These are phyloP conservation scores for Heterodera carotae DNA, from an alignment of 1,140 invertebrate species.

Conservation along the genomic window DNA sequence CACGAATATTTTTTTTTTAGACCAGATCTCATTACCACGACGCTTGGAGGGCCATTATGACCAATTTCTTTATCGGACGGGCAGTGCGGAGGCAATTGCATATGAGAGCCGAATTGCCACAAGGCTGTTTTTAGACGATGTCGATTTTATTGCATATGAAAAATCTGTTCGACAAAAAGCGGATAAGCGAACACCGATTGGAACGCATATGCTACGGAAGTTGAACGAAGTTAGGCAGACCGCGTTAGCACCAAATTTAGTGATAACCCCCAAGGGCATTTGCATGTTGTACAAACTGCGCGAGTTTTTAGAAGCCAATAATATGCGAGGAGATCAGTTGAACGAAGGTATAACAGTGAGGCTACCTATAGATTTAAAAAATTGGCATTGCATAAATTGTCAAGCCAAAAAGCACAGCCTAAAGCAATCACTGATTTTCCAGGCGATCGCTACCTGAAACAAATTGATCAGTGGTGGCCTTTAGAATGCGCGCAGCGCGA, in stretches of 20 bases:
- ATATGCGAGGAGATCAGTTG: neutral
- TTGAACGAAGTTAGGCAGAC: neutral
- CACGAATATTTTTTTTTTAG: neutral
- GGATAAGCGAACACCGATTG: neutral
- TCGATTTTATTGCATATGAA: neutral
- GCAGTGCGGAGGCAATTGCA: neutral
- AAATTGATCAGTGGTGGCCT: neutral
- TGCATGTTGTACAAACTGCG: neutral
- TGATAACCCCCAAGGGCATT: neutral
- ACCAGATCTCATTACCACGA: neutral
- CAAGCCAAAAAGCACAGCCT: no score
- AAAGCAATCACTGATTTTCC: neutral
- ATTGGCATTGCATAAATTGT: no score
- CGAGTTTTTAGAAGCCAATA: neutral
- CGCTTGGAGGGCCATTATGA: neutral
- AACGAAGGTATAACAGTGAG: neutral
- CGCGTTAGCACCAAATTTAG: neutral
- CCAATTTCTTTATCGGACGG: neutral
- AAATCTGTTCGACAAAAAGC: neutral
- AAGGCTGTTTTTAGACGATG: neutral
- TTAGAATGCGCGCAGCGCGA: neutral
- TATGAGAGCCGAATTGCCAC: neutral
- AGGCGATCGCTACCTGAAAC: neutral
- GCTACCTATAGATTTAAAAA: neutral
- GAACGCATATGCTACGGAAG: neutral